Base-by-base conservation (phyloP, 1,140 invertebrate species). In the Episyrphus balteatus region DNA sequence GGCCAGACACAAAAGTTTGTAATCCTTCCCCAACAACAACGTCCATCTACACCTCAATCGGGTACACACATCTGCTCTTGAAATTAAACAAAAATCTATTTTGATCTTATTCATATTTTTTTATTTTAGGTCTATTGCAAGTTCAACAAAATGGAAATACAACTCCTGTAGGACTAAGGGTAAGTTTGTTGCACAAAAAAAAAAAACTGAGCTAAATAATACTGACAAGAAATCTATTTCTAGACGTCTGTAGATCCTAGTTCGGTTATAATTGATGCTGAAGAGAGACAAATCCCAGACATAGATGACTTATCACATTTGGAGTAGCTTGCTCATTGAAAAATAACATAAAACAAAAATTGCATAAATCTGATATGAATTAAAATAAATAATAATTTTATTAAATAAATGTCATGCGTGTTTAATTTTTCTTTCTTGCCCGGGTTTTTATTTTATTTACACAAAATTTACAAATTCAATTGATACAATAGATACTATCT, bases 251-350 rank as follows among this genome's bases (percentile, higher is more conserved):
- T 65, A 49, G 62, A 66, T 51, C 52, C 51, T 43, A 62, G 50
- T 55, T 59, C 62, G 14, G 51, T 66, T 46, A 65, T 66, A 41
- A 65, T 65, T 55, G 62, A 66, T 51, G 62, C 62, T 46, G 62
- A 66, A 53, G 53, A 62, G 30, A 58, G 62, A 34, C 52, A 50
- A 21, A 58, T 62, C 43, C 62, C 62, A 33, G 58, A 60, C 46
- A 53, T 55, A 47, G 62, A 66, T 51, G 62, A 66, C 54, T 55
- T 66, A 38, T 60, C 62, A 32, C 62, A 66, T 55, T 52, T 66
- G 58, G 62, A 65, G 42, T 63, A 56, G 30, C 21, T 21, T 37
- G 37, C 34, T 36, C 36, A 7, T 42, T 2, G 15, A 42, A 18
- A 19, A 21, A n/a, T 15, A 18, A 19, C 21, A 40, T 39, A 18